Evolutionary conservation across 2,113 vertebrate species (phyloP).

Genomic region (Etheostoma cragini): DNA sequence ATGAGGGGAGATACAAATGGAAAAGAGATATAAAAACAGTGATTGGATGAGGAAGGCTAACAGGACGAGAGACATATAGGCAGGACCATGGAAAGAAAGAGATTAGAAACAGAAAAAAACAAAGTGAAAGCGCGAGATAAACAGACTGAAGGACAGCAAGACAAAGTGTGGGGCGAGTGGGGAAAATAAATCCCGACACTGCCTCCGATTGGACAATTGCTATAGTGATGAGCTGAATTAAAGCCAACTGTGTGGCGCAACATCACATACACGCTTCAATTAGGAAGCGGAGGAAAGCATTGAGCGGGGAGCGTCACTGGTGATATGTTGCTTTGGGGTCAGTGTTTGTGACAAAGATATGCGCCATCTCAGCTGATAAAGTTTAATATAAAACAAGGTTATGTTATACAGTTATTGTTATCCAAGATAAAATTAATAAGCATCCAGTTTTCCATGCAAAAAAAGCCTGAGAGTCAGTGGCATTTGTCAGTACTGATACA

Average conservation of each 20-base stretch:
- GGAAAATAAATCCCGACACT: slow-evolving; percentile 28
- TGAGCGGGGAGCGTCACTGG: slow-evolving; percentile 2
- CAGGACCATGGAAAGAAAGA: not conserved
- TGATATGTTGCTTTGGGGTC: slow-evolving; percentile 18
- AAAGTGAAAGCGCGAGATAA: slow-evolving; percentile 11
- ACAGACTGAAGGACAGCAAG: slow-evolving; percentile 20
- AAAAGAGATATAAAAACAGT: slow-evolving; percentile 5
- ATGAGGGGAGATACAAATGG: not conserved
- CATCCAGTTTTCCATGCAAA: not conserved
- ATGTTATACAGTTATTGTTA: slow-evolving; percentile 20
- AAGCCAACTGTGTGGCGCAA: slow-evolving; percentile 36
- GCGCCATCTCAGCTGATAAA: not conserved
- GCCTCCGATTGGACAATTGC: slow-evolving; percentile 57
- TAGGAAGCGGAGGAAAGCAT: slow-evolving; percentile 5
- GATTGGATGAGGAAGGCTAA: not conserved
- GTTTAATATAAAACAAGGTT: slow-evolving; percentile 19
- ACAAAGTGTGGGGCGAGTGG: slow-evolving; percentile 24
- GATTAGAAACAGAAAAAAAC: not conserved
- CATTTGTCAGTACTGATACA: slow-evolving; percentile 9
- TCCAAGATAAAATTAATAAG: not conserved
- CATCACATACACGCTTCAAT: slow-evolving; percentile 36
- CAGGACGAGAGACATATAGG: not conserved
- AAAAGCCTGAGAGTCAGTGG: not conserved
- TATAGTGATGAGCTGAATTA: slow-evolving; percentile 65
- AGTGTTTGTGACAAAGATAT: slow-evolving; percentile 22